phyloP scores from a whole-genome alignment of 2,113 vertebrate species.

The Synchiropus splendidus region DNA sequence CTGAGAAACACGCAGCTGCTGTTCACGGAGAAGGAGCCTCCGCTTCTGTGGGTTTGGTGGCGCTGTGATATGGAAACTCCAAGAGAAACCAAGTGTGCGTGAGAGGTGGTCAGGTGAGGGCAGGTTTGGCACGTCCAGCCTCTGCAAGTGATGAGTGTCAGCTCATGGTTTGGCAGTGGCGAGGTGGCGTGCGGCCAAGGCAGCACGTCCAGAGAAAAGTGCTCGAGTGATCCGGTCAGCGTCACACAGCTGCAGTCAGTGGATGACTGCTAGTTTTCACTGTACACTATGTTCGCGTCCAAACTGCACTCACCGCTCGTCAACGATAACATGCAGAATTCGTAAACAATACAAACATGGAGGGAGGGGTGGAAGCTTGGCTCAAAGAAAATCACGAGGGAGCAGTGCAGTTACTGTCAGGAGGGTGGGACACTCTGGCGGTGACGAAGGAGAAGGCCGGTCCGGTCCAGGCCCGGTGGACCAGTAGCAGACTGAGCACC shows the following conservation, averaged over 20 bases:
- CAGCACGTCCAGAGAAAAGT: constrained; percentile 42
- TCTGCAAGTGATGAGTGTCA: constrained; percentile 15
- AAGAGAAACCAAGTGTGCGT: too few relatives aligned
- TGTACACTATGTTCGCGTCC: constrained; percentile 21
- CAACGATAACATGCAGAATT: constrained; percentile 56
- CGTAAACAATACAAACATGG: constrained; percentile 38
- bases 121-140: constrained; percentile 48
- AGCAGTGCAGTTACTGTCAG: constrained; percentile 58
- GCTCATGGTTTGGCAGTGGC: constrained; percentile 54
- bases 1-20: constrained; percentile 59
- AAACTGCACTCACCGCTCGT: constrained; percentile 37
- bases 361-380: constrained; percentile 6
- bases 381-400: neutral
- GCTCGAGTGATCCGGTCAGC: constrained; percentile 32
- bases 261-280: neutral
- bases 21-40: constrained; percentile 14
- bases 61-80: constrained; percentile 18
- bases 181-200: constrained; percentile 44
- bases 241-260: neutral
- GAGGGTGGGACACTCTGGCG: constrained; percentile 66
- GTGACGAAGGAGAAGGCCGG: constrained; percentile 56
- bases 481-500: constrained; percentile 65
- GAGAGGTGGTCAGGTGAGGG: too few relatives aligned
- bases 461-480: constrained; percentile 76
- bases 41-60: constrained; percentile 5